These are phyloP conservation scores for Teleogryllus oceanicus DNA, from an alignment of 2,888 invertebrate genomes.

Conservation along the genomic window DNA sequence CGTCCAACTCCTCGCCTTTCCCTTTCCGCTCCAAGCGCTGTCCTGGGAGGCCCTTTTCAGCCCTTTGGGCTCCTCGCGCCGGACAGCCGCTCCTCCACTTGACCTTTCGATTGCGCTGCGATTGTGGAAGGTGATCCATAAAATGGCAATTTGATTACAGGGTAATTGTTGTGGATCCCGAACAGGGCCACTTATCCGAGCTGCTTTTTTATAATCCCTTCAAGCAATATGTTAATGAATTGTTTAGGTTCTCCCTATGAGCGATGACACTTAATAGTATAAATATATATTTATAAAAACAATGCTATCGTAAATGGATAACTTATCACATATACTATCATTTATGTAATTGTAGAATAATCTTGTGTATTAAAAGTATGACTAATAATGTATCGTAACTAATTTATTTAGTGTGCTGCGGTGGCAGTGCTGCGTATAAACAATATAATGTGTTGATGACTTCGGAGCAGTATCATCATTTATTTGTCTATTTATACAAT, in stretches of 20 bases:
- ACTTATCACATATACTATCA: constrained; percentile 5
- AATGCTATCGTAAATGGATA: constrained; percentile 18
- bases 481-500: background rate
- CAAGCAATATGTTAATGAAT: background rate
- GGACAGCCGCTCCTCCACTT: too few species aligned
- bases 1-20: too few species aligned
- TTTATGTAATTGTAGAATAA: background rate
- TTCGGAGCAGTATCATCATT: background rate
- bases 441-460: background rate
- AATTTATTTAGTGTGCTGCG: background rate
- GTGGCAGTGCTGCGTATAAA: background rate
- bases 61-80: too few species aligned
- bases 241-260: background rate
- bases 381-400: constrained; percentile 1
- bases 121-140: background rate
- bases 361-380: background rate
- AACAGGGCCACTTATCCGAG: background rate
- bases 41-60: too few species aligned
- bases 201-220: background rate
- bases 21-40: too few species aligned
- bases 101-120: background rate
- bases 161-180: background rate
- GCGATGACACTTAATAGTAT: constrained; percentile 11
- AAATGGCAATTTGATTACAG: constrained; percentile 4
- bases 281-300: constrained; percentile 18